Evolutionary conservation across 2,888 invertebrate species (phyloP).

Genomic region (Calliphora vomitoria): DNA sequence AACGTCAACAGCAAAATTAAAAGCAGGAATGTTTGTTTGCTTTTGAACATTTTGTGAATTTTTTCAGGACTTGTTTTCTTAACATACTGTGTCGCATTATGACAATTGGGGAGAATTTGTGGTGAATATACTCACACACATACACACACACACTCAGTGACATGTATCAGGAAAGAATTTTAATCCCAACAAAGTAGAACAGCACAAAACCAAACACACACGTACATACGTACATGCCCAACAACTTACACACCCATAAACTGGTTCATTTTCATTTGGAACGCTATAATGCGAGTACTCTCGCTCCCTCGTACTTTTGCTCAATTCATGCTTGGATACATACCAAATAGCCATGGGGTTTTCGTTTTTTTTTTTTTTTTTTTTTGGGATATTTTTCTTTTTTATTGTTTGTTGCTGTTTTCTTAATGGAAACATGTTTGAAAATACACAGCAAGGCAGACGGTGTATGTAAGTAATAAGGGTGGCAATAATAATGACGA

Average conservation of each 20-base stretch:
- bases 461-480: conserved; percentile 21
- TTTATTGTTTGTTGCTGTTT: conserved; percentile 20
- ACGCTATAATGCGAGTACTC: conserved; percentile 13
- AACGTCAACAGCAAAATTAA: conserved; percentile 30
- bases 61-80: conserved; percentile 51
- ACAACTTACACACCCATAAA: conserved; percentile 31
- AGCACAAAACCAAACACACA: conserved; percentile 3
- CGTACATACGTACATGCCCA: not conserved
- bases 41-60: conserved; percentile 43
- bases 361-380: not conserved
- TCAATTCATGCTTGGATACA: conserved; percentile 57
- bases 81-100: conserved; percentile 70
- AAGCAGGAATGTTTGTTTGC: conserved; percentile 44
- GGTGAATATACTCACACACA: conserved; percentile 33
- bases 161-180: conserved; percentile 28
- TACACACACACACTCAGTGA: conserved; percentile 9
- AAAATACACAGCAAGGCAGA: not conserved
- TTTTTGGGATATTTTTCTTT: conserved; percentile 18
- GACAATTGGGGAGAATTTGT: conserved; percentile 71
- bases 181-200: conserved; percentile 42
- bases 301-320: conserved; percentile 2
- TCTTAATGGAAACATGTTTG: conserved; percentile 21
- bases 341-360: conserved; percentile 36
- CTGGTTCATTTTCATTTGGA: not conserved
- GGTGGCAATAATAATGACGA: conserved; percentile 28